Conservation (phyloP, 2,113 vertebrate genomes). For the Ameiurus melas region DNA sequence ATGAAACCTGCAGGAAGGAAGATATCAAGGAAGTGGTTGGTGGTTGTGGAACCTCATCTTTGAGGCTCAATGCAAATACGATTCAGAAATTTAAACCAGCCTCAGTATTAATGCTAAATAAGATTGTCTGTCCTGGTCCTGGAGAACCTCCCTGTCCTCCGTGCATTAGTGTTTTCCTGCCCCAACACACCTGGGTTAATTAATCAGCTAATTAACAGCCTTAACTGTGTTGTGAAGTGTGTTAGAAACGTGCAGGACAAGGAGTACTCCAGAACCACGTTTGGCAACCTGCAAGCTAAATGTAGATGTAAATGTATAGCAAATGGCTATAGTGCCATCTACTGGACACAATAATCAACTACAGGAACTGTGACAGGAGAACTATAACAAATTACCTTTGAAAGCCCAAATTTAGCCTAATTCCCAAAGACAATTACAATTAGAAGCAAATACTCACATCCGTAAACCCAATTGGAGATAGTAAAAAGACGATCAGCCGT, state of each 20-base stretch:
- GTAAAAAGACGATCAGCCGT: too few relatives aligned
- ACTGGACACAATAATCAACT: constrained; percentile 1
- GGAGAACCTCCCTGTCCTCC: not conserved
- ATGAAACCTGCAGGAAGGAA: too few relatives aligned
- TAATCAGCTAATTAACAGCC: not conserved
- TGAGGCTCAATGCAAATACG: not conserved
- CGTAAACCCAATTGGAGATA: too few relatives aligned
- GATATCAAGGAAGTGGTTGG: too few relatives aligned
- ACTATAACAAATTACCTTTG: not conserved
- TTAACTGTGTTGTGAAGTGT: not conserved
- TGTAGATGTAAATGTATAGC: not conserved
- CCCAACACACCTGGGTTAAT: not conserved
- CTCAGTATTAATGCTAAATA: not conserved
- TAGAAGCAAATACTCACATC: too few relatives aligned
- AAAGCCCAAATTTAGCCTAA: too few relatives aligned
- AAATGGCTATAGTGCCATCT: not conserved
- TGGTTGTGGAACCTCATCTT: too few relatives aligned
- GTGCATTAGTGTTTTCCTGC: too few relatives aligned
- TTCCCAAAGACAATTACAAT: too few relatives aligned
- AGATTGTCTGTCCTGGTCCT: not conserved
- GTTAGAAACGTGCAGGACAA: not conserved
- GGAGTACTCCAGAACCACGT: not conserved
- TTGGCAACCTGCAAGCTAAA: not conserved
- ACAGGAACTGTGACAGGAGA: not conserved
- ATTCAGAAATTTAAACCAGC: not conserved